Base-by-base conservation (phyloP, 2,888 invertebrate genomes). In the Noctua pronuba region DNA sequence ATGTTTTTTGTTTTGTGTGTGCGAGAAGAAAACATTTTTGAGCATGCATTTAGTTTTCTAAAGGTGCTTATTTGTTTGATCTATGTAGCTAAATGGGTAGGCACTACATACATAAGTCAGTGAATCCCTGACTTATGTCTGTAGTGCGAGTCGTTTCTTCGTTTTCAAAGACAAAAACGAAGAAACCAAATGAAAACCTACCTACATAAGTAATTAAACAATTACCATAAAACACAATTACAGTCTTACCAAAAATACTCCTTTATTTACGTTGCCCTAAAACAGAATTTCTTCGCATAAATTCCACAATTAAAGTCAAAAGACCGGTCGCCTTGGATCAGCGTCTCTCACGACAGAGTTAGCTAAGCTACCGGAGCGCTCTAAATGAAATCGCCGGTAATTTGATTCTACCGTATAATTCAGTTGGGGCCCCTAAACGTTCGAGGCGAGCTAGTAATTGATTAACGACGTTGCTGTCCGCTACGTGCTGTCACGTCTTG, bases 381-480 rank as follows among this genome's bases (percentile, higher is more conserved):
- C 88, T 83, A 83, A 89, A 89, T 88, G 84, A 86, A 90, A 90
- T 90, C 88, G 84, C 82, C 84, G 77, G 82, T 90, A 88, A 90
- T 91, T 90, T 86, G 86, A 91, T 92, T 91, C 86, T 70, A 84
- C 65, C 80, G 88, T 84, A 83, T 84, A 87, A 88, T 82, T 78
- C 69, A 79, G 84, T 88, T 87, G 76, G 72, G 79, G 88, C 85
- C 44, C 64, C 77, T 80, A 81, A 87, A 82, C 82, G 75, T 78
- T 80, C 80, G 75, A 31, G 46, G 66, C 13, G 69, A 64, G 13
- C 21, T 35, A 60, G 71, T 86, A 81, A 88, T 83, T 86, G 64
- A 77, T 55, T 76, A 77, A 82, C 62, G 74, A 77, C 70, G 11
- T 79, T 73, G 72, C 62, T 38, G n/a, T 49, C 41, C n/a, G 68